A percentile compares a stretch with the other conserved stretches of the same genome.
Evolutionary conservation across 92 coral and sea anemone species (phyloP).

Genomic region (Porites lobata): DNA sequence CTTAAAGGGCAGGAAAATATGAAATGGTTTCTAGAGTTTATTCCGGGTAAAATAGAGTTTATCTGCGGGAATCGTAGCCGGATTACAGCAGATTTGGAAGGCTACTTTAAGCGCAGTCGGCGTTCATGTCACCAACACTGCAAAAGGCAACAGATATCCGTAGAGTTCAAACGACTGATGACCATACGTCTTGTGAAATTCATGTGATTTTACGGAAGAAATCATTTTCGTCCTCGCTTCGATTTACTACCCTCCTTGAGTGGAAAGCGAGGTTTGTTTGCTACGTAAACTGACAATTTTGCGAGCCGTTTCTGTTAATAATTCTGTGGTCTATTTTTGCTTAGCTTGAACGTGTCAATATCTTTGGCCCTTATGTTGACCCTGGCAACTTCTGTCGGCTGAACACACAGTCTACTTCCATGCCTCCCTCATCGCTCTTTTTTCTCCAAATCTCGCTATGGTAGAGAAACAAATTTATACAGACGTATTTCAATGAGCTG

Average conservation of each 20-base stretch:
- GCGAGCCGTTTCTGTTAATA: neutral
- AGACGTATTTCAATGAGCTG: too few species aligned
- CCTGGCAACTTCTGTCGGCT: neutral
- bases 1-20: neutral
- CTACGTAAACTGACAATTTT: neutral
- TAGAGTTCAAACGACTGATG: conserved; percentile 25
- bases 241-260: neutral
- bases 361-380: neutral
- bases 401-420: neutral
- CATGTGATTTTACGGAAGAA: conserved; percentile 28
- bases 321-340: neutral
- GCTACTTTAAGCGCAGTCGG: neutral
- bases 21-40: neutral
- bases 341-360: neutral
- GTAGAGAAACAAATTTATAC: neutral
- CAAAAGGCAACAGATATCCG: neutral
- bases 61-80: neutral
- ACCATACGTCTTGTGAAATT: conserved; percentile 1
- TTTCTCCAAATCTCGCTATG: neutral
- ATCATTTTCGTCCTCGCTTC: neutral
- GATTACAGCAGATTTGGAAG: neutral
- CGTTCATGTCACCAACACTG: conserved; percentile 17
- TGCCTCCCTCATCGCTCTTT: neutral
- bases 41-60: neutral
- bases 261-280: neutral